These are phyloP conservation scores for Aeoliscus strigatus DNA, from an alignment of 2,797 vertebrate genomes.

Conservation along the genomic window DNA sequence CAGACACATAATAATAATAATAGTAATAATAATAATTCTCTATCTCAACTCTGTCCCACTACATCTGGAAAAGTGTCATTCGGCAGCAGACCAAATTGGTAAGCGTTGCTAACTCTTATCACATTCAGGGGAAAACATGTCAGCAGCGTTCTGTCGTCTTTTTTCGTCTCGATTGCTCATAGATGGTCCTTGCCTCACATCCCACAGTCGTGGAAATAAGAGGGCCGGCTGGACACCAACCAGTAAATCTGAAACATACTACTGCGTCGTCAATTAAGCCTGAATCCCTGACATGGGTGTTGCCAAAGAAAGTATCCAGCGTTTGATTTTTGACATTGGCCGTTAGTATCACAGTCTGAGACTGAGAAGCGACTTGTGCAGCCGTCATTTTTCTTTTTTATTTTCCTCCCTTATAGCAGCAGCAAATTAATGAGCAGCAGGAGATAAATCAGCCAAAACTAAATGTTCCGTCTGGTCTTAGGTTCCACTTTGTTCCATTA, in stretches of 20 bases:
- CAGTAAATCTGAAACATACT: conserved; percentile 65
- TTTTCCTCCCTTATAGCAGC: no score
- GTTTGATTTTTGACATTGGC: conserved; percentile 50
- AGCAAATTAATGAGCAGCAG: conserved; percentile 12
- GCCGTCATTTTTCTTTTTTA: no score
- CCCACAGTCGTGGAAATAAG: conserved; percentile 61
- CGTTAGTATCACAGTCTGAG: conserved; percentile 27
- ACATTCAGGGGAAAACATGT: conserved; percentile 29
- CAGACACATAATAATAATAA: no score
- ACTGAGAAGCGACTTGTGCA: conserved; percentile 20
- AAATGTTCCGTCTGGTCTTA: conserved; percentile 29
- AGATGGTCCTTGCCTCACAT: conserved; percentile 66
- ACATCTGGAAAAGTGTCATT: no score
- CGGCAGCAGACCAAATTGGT: conserved; percentile 12
- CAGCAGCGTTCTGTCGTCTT: conserved; percentile 32
- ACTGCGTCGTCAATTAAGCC: conserved; percentile 47
- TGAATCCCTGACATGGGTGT: conserved; percentile 23
- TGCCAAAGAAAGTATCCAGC: conserved; percentile 54
- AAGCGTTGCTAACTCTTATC: conserved; percentile 16
- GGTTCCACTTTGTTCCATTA: conserved; percentile 21
- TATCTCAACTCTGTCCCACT: no score
- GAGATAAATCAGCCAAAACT: conserved; percentile 22
- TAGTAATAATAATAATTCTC: no score
- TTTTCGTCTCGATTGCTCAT: conserved; percentile 59
- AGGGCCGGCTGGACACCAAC: conserved; percentile 43